Percentiles rank a stretch among this genome's conserved stretches.
These are phyloP conservation scores for Calypte anna DNA, from an alignment of 2,113 vertebrate species.

Conservation along the genomic window DNA sequence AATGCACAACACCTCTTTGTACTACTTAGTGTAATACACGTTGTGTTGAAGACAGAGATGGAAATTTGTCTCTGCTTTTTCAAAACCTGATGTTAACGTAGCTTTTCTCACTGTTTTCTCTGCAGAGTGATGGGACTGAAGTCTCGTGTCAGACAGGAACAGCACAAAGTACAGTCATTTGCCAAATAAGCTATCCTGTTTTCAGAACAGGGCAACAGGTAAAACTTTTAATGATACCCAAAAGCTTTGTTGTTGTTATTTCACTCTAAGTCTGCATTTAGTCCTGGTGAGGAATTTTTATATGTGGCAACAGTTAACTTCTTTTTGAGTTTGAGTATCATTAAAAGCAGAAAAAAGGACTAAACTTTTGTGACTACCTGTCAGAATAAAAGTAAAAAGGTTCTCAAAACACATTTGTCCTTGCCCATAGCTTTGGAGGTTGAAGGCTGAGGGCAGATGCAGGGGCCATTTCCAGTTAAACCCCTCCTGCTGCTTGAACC, in stretches of 20 bases:
- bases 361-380: not conserved
- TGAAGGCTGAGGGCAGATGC: not conserved
- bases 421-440: not conserved
- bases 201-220: constrained; percentile 83
- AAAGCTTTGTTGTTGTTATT: not conserved
- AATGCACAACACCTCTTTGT: not conserved
- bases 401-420: not conserved
- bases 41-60: not conserved
- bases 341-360: not conserved
- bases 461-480: not conserved
- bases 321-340: not conserved
- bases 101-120: constrained; percentile 3
- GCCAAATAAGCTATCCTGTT: constrained; percentile 87
- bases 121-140: constrained; percentile 84
- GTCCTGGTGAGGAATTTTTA: not conserved
- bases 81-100: not conserved
- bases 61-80: not conserved
- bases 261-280: not conserved
- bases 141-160: constrained; percentile 82
- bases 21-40: not conserved
- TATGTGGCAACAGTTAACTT: not conserved
- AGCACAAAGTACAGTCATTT: constrained; percentile 77
- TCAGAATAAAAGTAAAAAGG: not conserved
- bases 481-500: not conserved
- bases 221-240: not conserved